phyloP scores from a whole-genome alignment of 1,140 invertebrate genomes.

The Drosophila melanogaster region DNA sequence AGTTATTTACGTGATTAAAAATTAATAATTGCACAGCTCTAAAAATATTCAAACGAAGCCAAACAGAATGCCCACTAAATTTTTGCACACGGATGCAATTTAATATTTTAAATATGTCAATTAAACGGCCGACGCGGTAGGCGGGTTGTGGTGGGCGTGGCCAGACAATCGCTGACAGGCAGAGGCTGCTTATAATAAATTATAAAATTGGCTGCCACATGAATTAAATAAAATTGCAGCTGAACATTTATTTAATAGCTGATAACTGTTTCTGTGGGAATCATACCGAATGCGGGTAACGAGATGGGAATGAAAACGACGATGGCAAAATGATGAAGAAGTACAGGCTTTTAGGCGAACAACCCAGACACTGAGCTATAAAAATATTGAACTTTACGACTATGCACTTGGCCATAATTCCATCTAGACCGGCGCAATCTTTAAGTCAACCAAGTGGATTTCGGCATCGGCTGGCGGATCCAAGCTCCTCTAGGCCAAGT shows the following conservation, averaged over 20 bases:
- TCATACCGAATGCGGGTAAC: neutral
- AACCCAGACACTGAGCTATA: slow-evolving; percentile 53
- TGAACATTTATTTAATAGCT: slow-evolving; percentile 52
- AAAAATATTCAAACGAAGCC: slow-evolving; percentile 9
- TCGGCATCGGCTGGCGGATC: neutral
- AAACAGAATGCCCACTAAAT: slow-evolving; percentile 36
- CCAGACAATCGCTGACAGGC: slow-evolving; percentile 72
- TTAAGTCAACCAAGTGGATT: slow-evolving; percentile 64
- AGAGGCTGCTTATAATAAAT: slow-evolving; percentile 74
- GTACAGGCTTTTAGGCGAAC: slow-evolving; percentile 43
- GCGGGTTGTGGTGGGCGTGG: neutral
- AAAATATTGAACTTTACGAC: slow-evolving; percentile 81
- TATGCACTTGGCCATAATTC: slow-evolving; percentile 78
- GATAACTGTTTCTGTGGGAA: slow-evolving; percentile 48
- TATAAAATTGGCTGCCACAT: slow-evolving; percentile 48
- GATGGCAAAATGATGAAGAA: neutral
- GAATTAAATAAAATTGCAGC: slow-evolving; percentile 65
- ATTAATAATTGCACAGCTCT: slow-evolving; percentile 70
- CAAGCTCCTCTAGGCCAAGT: slow-evolving; percentile 63
- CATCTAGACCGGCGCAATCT: slow-evolving; percentile 69
- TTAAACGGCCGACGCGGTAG: slow-evolving; percentile 37
- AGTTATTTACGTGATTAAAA: slow-evolving; percentile 80
- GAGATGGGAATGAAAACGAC: no score
- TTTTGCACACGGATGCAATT: slow-evolving; percentile 76
- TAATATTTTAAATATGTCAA: slow-evolving; percentile 84